A percentile compares a stretch with the other conserved stretches of the same genome.
Conservation (phyloP, 1,140 invertebrate genomes). For the Chrysopa pallens region DNA sequence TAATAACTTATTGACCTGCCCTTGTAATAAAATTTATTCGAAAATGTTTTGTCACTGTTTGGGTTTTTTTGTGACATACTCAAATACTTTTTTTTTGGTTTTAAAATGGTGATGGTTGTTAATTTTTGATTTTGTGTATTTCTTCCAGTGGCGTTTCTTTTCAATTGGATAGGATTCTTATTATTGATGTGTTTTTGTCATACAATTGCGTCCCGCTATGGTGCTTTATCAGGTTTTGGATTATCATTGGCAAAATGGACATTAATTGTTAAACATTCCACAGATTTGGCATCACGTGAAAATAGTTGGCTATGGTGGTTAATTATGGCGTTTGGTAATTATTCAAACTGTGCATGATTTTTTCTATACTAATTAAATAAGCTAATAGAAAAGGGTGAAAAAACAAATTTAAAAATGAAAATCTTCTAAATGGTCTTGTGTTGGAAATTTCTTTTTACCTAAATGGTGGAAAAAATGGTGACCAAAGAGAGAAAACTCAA, state of each 20-base stretch:
- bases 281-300: slow-evolving; percentile 63
- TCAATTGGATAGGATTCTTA: slow-evolving; percentile 91
- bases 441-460: neutral
- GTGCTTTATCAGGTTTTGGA: slow-evolving; percentile 80
- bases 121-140: slow-evolving; percentile 4
- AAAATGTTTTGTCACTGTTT: no score
- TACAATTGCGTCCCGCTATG: slow-evolving; percentile 81
- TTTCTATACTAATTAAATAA: neutral
- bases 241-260: slow-evolving; percentile 88
- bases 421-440: neutral
- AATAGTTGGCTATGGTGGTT: slow-evolving; percentile 84
- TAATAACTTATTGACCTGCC: no score
- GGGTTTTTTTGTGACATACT: no score
- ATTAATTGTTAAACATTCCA: slow-evolving; percentile 78
- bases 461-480: no score
- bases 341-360: neutral
- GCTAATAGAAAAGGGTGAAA: no score
- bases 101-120: no score
- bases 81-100: no score
- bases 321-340: slow-evolving; percentile 68
- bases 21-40: no score
- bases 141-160: slow-evolving; percentile 61
- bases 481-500: no score
- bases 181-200: slow-evolving; percentile 84
- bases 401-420: no score